phyloP scores from a whole-genome alignment of 2,888 invertebrate genomes.

The Hipparchia semele region DNA sequence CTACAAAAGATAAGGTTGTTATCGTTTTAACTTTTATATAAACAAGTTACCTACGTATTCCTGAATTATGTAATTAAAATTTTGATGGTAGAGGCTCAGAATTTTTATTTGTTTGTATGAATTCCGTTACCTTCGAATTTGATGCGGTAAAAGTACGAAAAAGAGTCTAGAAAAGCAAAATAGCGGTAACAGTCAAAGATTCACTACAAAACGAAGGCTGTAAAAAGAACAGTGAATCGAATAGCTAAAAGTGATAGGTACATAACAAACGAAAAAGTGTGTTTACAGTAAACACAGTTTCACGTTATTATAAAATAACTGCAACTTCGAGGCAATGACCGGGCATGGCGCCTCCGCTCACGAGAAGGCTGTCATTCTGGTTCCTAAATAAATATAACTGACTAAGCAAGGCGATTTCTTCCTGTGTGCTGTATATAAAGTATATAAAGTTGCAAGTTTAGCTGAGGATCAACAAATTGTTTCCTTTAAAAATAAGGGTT shows the following conservation, averaged over 20 bases:
- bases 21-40: not conserved
- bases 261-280: slow-evolving; percentile 50
- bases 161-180: slow-evolving; percentile 9
- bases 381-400: slow-evolving; percentile 62
- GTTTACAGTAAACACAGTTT: slow-evolving; percentile 68
- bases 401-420: not conserved
- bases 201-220: not conserved
- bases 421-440: too few species aligned
- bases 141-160: not conserved
- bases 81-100: not conserved
- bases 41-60: not conserved
- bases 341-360: slow-evolving; percentile 57
- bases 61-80: not conserved
- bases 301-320: slow-evolving; percentile 74
- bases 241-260: slow-evolving; percentile 25
- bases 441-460: not conserved
- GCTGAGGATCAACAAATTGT: not conserved
- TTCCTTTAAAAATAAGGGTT: not conserved
- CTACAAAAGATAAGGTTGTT: slow-evolving; percentile 45
- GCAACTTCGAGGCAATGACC: slow-evolving; percentile 79
- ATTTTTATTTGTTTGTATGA: too few species aligned
- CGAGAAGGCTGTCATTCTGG: slow-evolving; percentile 70
- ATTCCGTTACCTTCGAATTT: not conserved
- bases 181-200: slow-evolving; percentile 34
- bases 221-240: slow-evolving; percentile 6